These are phyloP conservation scores for Aricia artaxerxes DNA, from an alignment of 2,888 invertebrate species.

Conservation along the genomic window DNA sequence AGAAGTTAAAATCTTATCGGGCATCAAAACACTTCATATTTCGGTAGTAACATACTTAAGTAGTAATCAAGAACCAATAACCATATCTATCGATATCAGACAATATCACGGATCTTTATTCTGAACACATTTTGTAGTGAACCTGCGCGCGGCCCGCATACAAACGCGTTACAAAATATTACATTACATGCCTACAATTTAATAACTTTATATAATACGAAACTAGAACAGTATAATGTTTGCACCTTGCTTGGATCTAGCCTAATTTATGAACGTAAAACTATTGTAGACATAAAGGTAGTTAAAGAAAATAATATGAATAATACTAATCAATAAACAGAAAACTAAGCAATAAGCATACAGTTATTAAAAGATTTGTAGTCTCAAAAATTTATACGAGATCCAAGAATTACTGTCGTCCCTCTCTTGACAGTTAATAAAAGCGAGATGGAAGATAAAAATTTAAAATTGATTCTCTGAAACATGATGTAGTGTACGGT, in stretches of 20 bases:
- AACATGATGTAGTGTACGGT: background rate
- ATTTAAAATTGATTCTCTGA: slow-evolving; percentile 18
- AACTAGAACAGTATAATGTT: background rate
- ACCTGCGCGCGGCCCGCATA: background rate
- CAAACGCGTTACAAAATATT: background rate
- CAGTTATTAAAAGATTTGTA: background rate
- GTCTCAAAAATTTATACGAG: background rate
- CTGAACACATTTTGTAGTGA: background rate
- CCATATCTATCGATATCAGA: background rate
- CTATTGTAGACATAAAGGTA: no score
- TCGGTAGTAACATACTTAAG: background rate
- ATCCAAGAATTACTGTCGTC: background rate
- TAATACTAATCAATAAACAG: background rate
- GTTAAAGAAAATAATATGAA: no score
- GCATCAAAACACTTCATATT: no score
- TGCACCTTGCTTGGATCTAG: background rate
- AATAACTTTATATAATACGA: slow-evolving; percentile 2
- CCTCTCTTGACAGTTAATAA: background rate
- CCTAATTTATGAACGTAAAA: background rate
- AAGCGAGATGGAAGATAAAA: background rate
- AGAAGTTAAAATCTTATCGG: no score
- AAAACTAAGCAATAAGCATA: background rate
- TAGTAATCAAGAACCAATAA: background rate
- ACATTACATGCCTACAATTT: slow-evolving; percentile 1
- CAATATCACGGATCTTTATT: slow-evolving; percentile 9